A percentile compares a stretch with the other conserved stretches of the same genome.
Evolutionary conservation across 1,140 invertebrate genomes (phyloP).

Genomic region (Anastatus disparis): DNA sequence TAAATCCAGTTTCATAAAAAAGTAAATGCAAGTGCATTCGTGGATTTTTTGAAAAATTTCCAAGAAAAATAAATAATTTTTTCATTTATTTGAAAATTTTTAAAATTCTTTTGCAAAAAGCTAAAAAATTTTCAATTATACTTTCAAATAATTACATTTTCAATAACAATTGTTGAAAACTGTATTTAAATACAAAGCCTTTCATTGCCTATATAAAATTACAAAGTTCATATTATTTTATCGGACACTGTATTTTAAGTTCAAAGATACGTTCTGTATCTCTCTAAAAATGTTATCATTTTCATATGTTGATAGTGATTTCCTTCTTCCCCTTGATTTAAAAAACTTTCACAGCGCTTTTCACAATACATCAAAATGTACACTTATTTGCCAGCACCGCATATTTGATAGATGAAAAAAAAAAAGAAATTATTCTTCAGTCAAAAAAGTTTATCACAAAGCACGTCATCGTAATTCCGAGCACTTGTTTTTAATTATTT

Average conservation of each 20-base stretch:
- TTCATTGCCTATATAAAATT: conserved; percentile 15
- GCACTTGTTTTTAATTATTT: conserved; percentile 21
- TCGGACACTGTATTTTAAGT: conserved; percentile 19
- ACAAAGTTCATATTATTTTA: conserved; percentile 18
- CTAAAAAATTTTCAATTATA: too few relatives aligned
- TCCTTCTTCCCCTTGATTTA: conserved; percentile 9
- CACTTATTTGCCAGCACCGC: conserved; percentile 24
- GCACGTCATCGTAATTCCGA: conserved; percentile 27
- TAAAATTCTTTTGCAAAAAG: too few relatives aligned
- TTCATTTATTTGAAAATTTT: too few relatives aligned
- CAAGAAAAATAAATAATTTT: too few relatives aligned
- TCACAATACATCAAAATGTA: conserved; percentile 2
- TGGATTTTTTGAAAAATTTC: too few relatives aligned
- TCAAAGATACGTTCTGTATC: conserved; percentile 6
- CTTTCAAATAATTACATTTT: too few relatives aligned
- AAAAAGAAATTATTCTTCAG: conserved; percentile 16
- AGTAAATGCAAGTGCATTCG: too few relatives aligned
- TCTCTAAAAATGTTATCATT: conserved; percentile 21
- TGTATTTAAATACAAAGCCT: too few relatives aligned
- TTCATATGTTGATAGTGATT: conserved; percentile 22
- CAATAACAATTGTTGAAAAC: too few relatives aligned
- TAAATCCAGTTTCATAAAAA: neutral
- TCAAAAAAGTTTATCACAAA: conserved; percentile 11
- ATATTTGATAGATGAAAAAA: too few relatives aligned
- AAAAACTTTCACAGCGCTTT: conserved; percentile 18